Percentiles rank a stretch among this genome's conserved stretches.
phyloP scores from a whole-genome alignment of 2,797 vertebrate genomes.

The Pseudochirops corinnae region DNA sequence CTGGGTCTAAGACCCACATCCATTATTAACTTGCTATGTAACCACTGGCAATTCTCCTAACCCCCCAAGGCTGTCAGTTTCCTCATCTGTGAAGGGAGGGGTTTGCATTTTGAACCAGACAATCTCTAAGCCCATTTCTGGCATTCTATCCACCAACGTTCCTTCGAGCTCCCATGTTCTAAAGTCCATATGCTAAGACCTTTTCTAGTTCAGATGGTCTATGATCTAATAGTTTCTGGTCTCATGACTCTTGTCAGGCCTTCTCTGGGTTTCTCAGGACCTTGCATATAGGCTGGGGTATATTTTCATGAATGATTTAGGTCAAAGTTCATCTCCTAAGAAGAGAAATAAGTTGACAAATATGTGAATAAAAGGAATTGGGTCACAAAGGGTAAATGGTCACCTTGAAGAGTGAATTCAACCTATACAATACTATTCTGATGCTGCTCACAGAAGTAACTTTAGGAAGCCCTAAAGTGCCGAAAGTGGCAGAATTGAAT shows the following conservation, averaged over 20 bases:
- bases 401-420: not conserved
- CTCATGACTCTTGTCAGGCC: not conserved
- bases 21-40: not conserved
- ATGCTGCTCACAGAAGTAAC: not conserved
- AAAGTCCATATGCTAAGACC: not conserved
- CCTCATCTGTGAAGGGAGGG: not conserved
- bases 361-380: conserved; percentile 16
- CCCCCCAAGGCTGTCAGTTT: not conserved
- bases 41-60: not conserved
- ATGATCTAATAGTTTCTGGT: not conserved
- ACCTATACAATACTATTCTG: not conserved
- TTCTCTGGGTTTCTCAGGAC: not conserved
- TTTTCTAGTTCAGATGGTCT: not conserved
- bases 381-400: conserved; percentile 2
- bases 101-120: not conserved
- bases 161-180: not conserved
- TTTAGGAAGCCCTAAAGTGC: not conserved
- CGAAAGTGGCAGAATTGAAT: not conserved
- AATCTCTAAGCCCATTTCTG: not conserved
- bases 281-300: not conserved
- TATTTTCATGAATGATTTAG: not conserved
- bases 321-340: conserved; percentile 34
- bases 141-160: not conserved
- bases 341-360: conserved; percentile 2
- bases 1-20: not conserved